Evolutionary conservation across 2,113 vertebrate genomes (phyloP).

Genomic region (Cinclus cinclus): DNA sequence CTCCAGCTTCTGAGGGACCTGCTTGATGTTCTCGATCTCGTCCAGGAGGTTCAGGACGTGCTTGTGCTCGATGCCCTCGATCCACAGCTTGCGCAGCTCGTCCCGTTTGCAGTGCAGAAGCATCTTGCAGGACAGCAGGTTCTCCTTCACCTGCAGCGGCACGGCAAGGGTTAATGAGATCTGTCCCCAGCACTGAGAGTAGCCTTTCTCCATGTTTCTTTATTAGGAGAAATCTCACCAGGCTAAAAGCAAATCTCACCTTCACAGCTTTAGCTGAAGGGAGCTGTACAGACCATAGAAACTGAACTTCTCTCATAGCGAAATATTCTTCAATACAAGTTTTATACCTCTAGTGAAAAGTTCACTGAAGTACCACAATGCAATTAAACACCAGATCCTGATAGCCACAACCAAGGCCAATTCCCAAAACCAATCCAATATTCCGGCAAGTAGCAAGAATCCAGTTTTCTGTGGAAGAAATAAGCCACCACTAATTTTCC

Average conservation of each 20-base stretch:
- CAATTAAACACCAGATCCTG: not conserved
- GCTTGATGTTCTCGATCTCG: conserved; percentile 98
- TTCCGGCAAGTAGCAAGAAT: conserved; percentile 6
- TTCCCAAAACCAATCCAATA: not conserved
- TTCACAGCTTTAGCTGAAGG: not conserved
- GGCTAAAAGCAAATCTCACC: not conserved
- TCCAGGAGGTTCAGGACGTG: conserved; percentile 95
- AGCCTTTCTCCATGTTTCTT: not conserved
- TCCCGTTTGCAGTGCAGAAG: conserved; percentile 96
- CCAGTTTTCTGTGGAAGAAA: conserved; percentile 6
- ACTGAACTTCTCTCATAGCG: rapidly evolving
- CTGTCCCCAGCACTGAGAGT: not conserved
- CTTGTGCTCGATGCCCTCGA: conserved; percentile 98
- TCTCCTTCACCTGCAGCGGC: conserved; percentile 90
- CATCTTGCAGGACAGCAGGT: conserved; percentile 97
- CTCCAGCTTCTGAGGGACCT: conserved; percentile 93
- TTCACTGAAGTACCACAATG: too few species aligned
- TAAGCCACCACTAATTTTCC: not conserved
- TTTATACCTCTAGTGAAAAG: not conserved
- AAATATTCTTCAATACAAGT: not conserved
- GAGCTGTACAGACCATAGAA: rapidly evolving
- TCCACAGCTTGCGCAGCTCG: conserved; percentile 96
- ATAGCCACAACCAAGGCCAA: not conserved
- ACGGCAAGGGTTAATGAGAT: not conserved
- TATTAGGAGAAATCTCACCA: not conserved